phyloP scores from a whole-genome alignment of 2,797 vertebrate genomes.

The Tympanoctomys barrerae region DNA sequence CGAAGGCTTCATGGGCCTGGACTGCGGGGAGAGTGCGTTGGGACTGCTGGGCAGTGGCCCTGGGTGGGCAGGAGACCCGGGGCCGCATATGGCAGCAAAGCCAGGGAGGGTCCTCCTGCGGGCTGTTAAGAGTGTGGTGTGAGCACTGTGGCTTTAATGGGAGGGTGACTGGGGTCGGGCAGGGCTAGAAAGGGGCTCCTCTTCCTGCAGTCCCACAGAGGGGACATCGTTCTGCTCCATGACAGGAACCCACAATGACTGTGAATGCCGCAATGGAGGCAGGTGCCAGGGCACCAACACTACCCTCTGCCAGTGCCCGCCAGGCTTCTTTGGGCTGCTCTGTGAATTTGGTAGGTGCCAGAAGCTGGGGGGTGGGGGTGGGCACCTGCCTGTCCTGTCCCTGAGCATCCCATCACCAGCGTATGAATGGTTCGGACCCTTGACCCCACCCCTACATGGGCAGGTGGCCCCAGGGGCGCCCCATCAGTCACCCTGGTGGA shows the following conservation, averaged over 20 bases:
- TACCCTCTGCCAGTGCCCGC: constrained; percentile 94
- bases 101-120: neutral
- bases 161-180: neutral
- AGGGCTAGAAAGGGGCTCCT: neutral
- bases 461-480: neutral
- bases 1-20: constrained; percentile 85
- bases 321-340: constrained; percentile 89
- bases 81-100: neutral
- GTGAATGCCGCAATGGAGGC: constrained; percentile 96
- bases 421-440: neutral
- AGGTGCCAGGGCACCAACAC: constrained; percentile 92
- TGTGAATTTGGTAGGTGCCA: constrained; percentile 94
- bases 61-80: neutral
- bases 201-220: neutral
- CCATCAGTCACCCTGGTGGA: neutral
- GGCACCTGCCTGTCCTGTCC: neutral
- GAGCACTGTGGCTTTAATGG: neutral
- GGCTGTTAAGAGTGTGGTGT: neutral
- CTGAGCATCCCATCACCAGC: neutral
- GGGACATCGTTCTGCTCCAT: neutral
- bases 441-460: neutral
- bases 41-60: fast-evolving
- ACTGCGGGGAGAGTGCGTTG: constrained; percentile 88
- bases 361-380: neutral
- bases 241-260: constrained; percentile 89